Percentiles rank a stretch among this genome's conserved stretches.
Evolutionary conservation across 2,888 invertebrate species (phyloP).

Genomic region (Suillia variegata): DNA sequence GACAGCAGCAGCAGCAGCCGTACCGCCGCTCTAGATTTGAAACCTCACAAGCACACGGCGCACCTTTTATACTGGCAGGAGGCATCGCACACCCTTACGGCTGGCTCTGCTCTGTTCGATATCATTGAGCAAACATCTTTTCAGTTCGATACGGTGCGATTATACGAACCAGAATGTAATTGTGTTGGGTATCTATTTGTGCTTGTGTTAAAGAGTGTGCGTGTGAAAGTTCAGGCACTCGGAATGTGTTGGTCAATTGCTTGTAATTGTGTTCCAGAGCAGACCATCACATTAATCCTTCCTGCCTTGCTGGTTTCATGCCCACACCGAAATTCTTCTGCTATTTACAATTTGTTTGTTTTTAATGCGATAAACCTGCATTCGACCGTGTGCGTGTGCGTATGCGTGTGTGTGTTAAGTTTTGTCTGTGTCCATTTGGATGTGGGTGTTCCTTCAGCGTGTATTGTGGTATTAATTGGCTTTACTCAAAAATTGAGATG

Average conservation of each 20-base stretch:
- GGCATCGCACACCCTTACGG: background rate
- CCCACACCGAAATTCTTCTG: background rate
- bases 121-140: background rate
- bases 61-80: no score
- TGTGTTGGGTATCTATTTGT: no score
- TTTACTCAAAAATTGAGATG: background rate
- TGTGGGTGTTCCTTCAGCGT: background rate
- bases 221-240: constrained; percentile 5
- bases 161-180: no score
- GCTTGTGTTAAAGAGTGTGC: background rate
- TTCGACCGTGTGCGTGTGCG: background rate
- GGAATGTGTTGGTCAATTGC: constrained; percentile 1
- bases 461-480: background rate
- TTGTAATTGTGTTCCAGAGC: background rate
- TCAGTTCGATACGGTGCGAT: background rate
- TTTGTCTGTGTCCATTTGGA: no score
- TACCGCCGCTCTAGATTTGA: background rate
- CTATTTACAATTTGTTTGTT: constrained; percentile 18
- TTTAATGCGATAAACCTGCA: constrained; percentile 14
- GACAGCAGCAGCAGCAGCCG: no score
- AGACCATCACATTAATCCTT: background rate
- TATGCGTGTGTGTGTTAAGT: background rate
- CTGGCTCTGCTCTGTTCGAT: no score
- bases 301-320: no score
- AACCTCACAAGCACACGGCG: background rate